Evolutionary conservation across 1,140 invertebrate genomes (phyloP), one percentile per base, ranked within the genome.

Genomic region (Kradibia gibbosae): DNA sequence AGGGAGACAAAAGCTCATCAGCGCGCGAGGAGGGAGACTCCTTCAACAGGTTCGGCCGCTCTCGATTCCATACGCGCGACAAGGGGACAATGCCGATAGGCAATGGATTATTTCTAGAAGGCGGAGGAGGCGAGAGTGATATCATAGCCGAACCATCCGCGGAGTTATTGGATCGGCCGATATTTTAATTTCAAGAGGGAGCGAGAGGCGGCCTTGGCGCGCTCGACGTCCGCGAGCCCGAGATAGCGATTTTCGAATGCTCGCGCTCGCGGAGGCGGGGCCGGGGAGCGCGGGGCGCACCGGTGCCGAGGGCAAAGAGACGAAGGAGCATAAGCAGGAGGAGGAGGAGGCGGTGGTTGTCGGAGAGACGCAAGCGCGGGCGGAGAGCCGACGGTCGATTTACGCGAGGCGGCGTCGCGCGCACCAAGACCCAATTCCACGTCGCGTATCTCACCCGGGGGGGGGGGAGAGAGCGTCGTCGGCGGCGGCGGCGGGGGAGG

Each of bases 301-400:
- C 45, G 55, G 28, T 22, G 20, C 11, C 8, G 55, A 60, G 55
- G 28, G 25, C n/a, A 3, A 11, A 7, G 34, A 13, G 34, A 34
- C 10, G 57, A 62, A 28, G 25, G 11, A 11, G 3, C 4, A 17
- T 2, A 3, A 11, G 8, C 1, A 25, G 3, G 36, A 25, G 39
- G n/a, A 45, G 39, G 1, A n/a, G 22, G 67, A 25, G 31, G 45
- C 22, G 39, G 22, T 3, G 55, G 10, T 22, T n/a, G 3, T 13
- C 11, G 22, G 62, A 36, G 62, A 65, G 62, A 65, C 57, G 57
- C 25, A 15, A 7, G 28, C 57, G 15, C 25, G 55, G 28, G n/a
- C 7, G n/a, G 17, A 57, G 22, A 34, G 48, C 10, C 13, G 25
- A 48, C 39, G 74, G 74, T 77, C 57, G 74, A 77, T 77, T 77